These are phyloP conservation scores for Pardalotus punctatus DNA, from an alignment of 2,113 vertebrate species.

Conservation along the genomic window DNA sequence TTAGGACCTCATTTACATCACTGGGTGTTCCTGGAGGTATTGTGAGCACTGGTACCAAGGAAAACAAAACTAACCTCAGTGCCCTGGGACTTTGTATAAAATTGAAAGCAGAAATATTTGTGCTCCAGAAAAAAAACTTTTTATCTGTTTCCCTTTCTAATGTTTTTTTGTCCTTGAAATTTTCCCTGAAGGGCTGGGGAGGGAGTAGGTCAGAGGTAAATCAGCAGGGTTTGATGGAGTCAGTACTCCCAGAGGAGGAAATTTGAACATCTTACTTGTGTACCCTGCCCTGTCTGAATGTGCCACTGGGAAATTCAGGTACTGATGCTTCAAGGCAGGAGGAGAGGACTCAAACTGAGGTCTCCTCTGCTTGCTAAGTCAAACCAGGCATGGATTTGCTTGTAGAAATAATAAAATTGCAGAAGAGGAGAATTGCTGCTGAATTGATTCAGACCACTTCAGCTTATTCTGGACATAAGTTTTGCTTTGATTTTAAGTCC, in stretches of 20 bases:
- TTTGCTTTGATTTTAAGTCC: background rate
- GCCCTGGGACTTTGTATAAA: background rate
- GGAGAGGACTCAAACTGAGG: background rate
- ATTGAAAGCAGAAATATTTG: background rate
- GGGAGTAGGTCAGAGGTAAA: background rate
- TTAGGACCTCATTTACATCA: background rate
- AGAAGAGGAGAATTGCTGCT: background rate
- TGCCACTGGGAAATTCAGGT: background rate
- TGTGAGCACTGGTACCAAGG: background rate
- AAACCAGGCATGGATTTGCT: background rate
- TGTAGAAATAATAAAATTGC: background rate
- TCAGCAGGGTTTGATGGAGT: background rate
- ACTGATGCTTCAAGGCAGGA: background rate
- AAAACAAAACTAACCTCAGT: background rate
- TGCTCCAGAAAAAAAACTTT: background rate
- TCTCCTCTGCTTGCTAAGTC: background rate
- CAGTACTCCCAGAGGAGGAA: background rate
- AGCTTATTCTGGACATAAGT: background rate
- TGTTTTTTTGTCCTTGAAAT: background rate
- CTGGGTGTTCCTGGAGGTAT: background rate
- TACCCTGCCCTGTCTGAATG: background rate
- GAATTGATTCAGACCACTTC: background rate
- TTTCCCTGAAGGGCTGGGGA: background rate
- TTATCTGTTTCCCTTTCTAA: background rate
- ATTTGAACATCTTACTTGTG: background rate